Conservation (phyloP, 2,888 invertebrate species). For the Chrysina gloriosa region DNA sequence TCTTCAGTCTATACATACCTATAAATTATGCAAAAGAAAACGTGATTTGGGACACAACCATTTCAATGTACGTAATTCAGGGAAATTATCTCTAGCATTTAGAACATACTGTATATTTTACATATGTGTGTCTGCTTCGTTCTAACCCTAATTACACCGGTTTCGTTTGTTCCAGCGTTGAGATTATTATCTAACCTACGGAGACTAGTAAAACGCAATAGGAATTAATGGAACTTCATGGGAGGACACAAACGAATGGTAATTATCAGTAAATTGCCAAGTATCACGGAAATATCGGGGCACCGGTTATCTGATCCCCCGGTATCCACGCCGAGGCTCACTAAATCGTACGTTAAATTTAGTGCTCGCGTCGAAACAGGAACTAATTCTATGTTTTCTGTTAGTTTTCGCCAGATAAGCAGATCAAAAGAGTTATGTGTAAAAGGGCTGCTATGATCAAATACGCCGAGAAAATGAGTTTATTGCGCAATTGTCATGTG, state of each 20-base stretch:
- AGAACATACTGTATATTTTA: too few relatives aligned
- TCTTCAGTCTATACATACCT: background rate
- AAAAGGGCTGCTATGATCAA: background rate
- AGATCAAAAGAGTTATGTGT: background rate
- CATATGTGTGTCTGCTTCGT: too few relatives aligned
- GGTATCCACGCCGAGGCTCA: conserved; percentile 9
- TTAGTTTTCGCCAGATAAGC: conserved; percentile 11
- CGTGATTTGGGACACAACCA: too few relatives aligned
- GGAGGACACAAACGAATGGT: conserved; percentile 44
- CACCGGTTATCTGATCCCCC: conserved; percentile 22
- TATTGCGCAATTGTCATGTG: background rate
- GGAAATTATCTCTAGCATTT: too few relatives aligned
- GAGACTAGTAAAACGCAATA: conserved; percentile 35
- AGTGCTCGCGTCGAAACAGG: conserved; percentile 13
- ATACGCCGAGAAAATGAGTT: background rate
- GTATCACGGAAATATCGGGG: conserved; percentile 43
- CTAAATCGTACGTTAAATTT: conserved; percentile 33
- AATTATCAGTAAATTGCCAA: conserved; percentile 42
- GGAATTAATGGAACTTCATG: conserved; percentile 39
- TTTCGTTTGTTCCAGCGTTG: too few relatives aligned
- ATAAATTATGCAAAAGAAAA: background rate
- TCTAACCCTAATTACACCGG: too few relatives aligned
- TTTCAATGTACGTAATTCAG: too few relatives aligned
- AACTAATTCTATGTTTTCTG: conserved; percentile 14
- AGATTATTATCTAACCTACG: conserved; percentile 22